Conservation (phyloP, 2,113 vertebrate species). For the Recurvirostra avosetta region DNA sequence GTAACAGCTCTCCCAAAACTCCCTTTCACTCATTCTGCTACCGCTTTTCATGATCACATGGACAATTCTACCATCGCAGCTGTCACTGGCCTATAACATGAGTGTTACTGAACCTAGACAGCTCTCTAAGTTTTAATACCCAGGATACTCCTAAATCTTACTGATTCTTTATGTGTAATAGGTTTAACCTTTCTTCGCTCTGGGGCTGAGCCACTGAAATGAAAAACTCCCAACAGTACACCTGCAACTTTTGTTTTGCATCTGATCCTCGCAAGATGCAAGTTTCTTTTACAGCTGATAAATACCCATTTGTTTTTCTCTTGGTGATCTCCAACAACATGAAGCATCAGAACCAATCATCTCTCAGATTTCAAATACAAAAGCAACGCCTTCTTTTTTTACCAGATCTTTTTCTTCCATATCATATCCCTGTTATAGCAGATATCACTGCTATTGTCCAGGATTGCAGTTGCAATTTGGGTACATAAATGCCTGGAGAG, state of each 20-base stretch:
- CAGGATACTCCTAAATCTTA: background rate
- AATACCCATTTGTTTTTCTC: background rate
- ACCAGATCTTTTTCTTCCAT: background rate
- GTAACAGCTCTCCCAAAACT: background rate
- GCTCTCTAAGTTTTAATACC: background rate
- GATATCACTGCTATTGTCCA: background rate
- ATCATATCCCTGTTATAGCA: background rate
- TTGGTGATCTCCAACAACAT: background rate
- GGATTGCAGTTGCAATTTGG: background rate
- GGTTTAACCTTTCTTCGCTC: background rate
- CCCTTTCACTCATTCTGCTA: background rate
- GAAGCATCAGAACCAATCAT: rapidly evolving
- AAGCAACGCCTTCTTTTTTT: background rate
- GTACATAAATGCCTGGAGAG: background rate
- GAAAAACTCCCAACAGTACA: background rate
- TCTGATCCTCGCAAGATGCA: background rate
- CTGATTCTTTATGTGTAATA: background rate
- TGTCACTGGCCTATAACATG: background rate
- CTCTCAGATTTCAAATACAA: background rate
- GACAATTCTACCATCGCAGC: background rate
- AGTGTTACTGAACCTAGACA: background rate
- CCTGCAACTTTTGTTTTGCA: background rate
- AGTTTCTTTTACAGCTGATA: background rate
- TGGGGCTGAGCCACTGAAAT: background rate
- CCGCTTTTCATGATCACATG: background rate